Base-by-base conservation (phyloP, 2,888 invertebrate genomes). In the Petrolisthes cinctipes region DNA sequence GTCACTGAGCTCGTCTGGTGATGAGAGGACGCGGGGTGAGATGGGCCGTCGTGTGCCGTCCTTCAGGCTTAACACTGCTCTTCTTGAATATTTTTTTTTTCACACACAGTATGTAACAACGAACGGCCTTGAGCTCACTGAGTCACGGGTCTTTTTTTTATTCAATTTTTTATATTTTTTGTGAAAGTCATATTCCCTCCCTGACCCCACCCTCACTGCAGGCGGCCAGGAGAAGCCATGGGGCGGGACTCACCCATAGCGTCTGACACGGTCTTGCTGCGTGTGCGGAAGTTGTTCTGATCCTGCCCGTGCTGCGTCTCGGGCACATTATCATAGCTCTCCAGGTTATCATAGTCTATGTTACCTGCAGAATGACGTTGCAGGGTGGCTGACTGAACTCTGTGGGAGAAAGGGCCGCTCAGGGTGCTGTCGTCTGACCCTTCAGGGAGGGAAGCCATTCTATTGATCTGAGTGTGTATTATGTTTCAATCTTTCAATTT, bases 261-360 rank as follows among this genome's bases (percentile, higher is more conserved):
- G 93, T 98, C 97, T 91, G 97, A 96, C 91, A 97, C 95, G n/a
- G 97, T 98, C 94, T 97, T 97, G 94, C 97, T 97, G 92, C 98
- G 95, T 91, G 95, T 95, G 92, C 97, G 94, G 93, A 97, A 97
- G 85, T 82, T 85, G 84, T 82, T 82, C 82, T 84, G 84, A 76
- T 83, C 83, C 66, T 68, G 86, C 86, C 83, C 80, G 79, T 82
- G 57, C 83, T 91, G 90, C 54, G 89, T 89, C 83, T 91, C 91
- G 51, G 91, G 91, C 51, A 92, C 92, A 86, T 92, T 91, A 86
- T 92, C 92, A 90, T 92, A 92, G 78, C 92, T 92, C 85, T 92
- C 92, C n/a, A 96, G 93, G 92, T 96, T 96, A 92, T 97, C 97
- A 91, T 95, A 95, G 93, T 97, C 97, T 91, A 97, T 96, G 92